Evolutionary conservation across 2,797 vertebrate genomes (phyloP).

Genomic region (Vespertilio murinus): DNA sequence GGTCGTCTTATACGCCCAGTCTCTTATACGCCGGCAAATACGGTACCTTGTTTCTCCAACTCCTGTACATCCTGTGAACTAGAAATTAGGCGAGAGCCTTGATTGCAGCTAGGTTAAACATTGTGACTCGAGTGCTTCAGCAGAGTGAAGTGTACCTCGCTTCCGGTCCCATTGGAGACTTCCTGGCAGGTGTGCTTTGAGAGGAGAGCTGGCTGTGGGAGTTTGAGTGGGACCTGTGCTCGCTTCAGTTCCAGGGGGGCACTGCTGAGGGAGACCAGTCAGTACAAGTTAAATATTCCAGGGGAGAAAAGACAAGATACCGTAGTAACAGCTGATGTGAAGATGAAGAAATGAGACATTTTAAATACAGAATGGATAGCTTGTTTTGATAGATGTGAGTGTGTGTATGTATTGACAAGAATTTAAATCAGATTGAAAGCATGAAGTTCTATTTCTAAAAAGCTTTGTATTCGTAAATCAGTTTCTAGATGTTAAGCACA

Average conservation of each 20-base stretch:
- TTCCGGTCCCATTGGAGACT: neutral
- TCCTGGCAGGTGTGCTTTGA: neutral
- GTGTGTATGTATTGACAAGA: neutral
- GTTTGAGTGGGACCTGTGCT: neutral
- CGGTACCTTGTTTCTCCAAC: slow-evolving; percentile 5
- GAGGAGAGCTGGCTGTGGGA: neutral
- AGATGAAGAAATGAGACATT: neutral
- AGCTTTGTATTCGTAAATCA: neutral
- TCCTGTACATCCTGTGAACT: neutral
- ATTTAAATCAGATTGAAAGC: neutral
- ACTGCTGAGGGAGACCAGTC: neutral
- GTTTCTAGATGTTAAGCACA: neutral
- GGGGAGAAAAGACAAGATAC: neutral
- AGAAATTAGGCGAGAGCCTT: neutral
- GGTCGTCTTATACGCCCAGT: no score
- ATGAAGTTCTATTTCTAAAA: neutral
- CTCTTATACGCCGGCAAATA: no score
- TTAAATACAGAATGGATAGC: neutral
- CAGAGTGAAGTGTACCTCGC: neutral
- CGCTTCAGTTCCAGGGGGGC: neutral
- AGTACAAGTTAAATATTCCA: neutral
- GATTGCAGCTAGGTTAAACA: neutral
- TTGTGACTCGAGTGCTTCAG: slow-evolving; percentile 17
- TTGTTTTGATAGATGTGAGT: neutral
- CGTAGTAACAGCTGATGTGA: slow-evolving; percentile 30